phyloP scores from a whole-genome alignment of 2,113 vertebrate species.

The Crocuta crocuta region DNA sequence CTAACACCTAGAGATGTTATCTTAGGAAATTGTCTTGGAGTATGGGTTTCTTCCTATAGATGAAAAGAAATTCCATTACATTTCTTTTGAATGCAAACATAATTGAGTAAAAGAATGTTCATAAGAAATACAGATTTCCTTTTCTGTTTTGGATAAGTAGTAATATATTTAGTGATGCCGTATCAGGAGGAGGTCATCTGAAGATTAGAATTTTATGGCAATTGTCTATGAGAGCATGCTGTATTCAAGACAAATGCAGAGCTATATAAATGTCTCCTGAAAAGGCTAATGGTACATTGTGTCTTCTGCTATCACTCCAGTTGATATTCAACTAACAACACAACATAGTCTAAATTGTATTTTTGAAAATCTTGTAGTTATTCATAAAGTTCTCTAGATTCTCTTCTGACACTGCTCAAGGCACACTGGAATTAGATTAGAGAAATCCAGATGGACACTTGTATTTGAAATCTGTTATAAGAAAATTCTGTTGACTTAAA shows the following conservation, averaged over 20 bases:
- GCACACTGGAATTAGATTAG: neutral
- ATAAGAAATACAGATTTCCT: neutral
- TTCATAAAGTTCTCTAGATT: neutral
- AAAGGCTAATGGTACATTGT: neutral
- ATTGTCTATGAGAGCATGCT: neutral
- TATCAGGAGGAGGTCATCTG: neutral
- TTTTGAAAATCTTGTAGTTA: constrained; percentile 7
- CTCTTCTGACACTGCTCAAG: neutral
- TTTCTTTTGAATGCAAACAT: neutral
- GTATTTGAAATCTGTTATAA: constrained; percentile 8
- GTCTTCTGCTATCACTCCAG: neutral
- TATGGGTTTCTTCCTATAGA: neutral
- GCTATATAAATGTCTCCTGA: neutral
- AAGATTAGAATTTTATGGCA: neutral
- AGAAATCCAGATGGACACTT: neutral
- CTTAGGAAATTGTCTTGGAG: neutral
- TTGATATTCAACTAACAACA: neutral
- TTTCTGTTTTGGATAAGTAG: neutral
- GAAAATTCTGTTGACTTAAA: neutral
- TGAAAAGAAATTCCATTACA: neutral
- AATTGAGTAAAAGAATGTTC: neutral
- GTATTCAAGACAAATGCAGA: neutral
- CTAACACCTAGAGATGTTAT: neutral
- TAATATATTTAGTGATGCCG: neutral
- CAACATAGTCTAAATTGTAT: neutral